A percentile compares a stretch with the other conserved stretches of the same genome.
phyloP scores from a whole-genome alignment of 1,140 invertebrate species.

The Polypedilum pembai region DNA sequence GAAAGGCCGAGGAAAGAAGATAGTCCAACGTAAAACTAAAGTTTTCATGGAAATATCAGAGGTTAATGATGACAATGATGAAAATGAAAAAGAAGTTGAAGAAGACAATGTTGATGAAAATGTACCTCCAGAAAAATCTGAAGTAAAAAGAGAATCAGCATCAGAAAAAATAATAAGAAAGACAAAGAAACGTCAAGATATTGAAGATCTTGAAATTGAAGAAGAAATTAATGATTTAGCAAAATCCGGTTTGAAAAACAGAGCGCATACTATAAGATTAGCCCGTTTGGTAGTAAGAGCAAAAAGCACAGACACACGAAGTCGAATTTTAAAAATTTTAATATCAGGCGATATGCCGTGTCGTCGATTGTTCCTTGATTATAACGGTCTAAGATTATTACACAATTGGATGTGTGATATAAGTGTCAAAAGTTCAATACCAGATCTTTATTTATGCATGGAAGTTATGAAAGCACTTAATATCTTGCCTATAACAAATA shows the following conservation, averaged over 20 bases:
- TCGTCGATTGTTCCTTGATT: slow-evolving; percentile 84
- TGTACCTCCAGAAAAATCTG: slow-evolving; percentile 35
- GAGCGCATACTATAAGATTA: slow-evolving; percentile 76
- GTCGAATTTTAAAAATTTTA: slow-evolving; percentile 61
- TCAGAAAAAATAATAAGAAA: slow-evolving; percentile 32
- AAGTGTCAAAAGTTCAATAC: slow-evolving; percentile 43
- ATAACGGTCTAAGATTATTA: slow-evolving; percentile 82
- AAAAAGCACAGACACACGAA: slow-evolving; percentile 65
- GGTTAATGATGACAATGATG: slow-evolving; percentile 36
- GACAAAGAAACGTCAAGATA: slow-evolving; percentile 34
- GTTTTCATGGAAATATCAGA: slow-evolving; percentile 39
- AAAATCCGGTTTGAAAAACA: slow-evolving; percentile 72
- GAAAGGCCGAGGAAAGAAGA: slow-evolving; percentile 31
- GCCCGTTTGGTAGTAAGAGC: slow-evolving; percentile 87
- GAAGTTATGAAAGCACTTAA: slow-evolving; percentile 73
- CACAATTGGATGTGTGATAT: slow-evolving; percentile 84
- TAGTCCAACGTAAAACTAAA: slow-evolving; percentile 39
- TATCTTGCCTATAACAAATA: slow-evolving; percentile 83
- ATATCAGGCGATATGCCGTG: slow-evolving; percentile 68
- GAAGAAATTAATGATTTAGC: slow-evolving; percentile 69
- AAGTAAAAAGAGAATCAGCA: slow-evolving; percentile 30
- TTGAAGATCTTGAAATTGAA: slow-evolving; percentile 54
- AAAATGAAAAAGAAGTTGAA: slow-evolving; percentile 36
- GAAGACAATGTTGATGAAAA: slow-evolving; percentile 42
- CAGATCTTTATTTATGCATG: slow-evolving; percentile 49